Evolutionary conservation across 2,888 invertebrate species (phyloP), one percentile per base, ranked within the genome.

Genomic region (Dysmachus trigonus): DNA sequence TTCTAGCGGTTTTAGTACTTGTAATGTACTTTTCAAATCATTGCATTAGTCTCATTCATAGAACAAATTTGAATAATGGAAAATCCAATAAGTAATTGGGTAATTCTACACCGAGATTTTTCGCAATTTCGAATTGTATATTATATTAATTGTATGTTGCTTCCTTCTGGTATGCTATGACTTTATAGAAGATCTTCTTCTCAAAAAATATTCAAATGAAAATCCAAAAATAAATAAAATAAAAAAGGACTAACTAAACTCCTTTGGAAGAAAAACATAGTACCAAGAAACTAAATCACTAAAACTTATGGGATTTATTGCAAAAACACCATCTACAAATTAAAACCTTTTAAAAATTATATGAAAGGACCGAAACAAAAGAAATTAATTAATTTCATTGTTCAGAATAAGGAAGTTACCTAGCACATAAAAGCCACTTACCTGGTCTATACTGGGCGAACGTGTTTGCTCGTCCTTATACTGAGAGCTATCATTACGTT

Each of bases 361-460:
- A 31, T 33, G 38, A 85, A 76, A 76, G 13, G 38, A 41, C 15
- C 15, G 38, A 33, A 33, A 30, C 1, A 35, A 22, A 41, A 53
- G 13, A 85, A 18, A 76, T 31, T 73, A 31, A 33, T 33, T n/a
- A 73, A 85, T 51, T 76, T 38, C 27, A 62, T 38, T 81, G 35
- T 72, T 87, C 79, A 85, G 83, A 83, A 86, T 82, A 30, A 72
- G 83, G 30, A 31, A 51, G 30, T 73, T 73, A 33, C 33, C 13
- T 73, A 73, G 62, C 22, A 71, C 31, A 31, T 30, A 2, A 62
- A 31, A 81, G 85, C 30, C 81, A 91, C 92, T 94, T 94, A 97
- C 97, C 97, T 97, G 97, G 93, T 97, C 97, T 91, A 96, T 96
- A 92, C 96, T 96, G 90, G 97, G 97, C 93, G 97, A 96, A 90